phyloP scores from a whole-genome alignment of 2,797 vertebrate genomes.

The Pipistrellus kuhlii region DNA sequence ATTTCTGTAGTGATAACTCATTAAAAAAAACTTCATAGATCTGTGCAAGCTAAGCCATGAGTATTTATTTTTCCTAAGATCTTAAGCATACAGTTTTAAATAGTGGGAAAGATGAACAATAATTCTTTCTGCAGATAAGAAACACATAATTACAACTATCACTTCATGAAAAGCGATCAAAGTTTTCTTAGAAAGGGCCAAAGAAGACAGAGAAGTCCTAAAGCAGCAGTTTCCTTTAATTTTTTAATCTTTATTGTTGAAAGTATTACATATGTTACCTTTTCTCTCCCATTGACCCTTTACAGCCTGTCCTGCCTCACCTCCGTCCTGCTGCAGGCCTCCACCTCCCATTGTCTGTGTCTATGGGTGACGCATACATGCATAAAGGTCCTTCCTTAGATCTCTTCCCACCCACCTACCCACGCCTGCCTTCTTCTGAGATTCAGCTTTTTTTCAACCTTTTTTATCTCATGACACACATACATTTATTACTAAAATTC shows the following conservation, averaged over 20 bases:
- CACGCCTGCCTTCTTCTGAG: too few species aligned
- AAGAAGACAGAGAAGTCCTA: neutral
- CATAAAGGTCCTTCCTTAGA: too few species aligned
- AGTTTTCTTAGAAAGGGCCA: neutral
- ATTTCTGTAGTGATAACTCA: conserved; percentile 50
- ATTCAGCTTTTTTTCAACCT: neutral
- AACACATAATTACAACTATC: neutral
- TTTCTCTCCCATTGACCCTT: too few species aligned
- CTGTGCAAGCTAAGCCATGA: conserved; percentile 44
- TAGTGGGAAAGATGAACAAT: neutral
- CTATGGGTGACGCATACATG: too few species aligned
- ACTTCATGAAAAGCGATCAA: neutral
- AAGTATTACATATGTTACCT: too few species aligned
- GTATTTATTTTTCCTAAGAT: conserved; percentile 49
- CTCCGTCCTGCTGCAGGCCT: too few species aligned
- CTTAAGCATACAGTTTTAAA: conserved; percentile 56
- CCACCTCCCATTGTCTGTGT: too few species aligned
- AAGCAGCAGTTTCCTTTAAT: neutral
- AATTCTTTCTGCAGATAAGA: neutral
- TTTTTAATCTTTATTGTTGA: too few species aligned
- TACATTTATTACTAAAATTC: neutral
- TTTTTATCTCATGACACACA: neutral
- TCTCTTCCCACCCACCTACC: too few species aligned
- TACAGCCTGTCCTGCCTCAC: too few species aligned
- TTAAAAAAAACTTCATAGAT: conserved; percentile 63